A percentile compares a stretch with the other conserved stretches of the same genome.
Conservation (phyloP, 2,113 vertebrate genomes). For the Etheostoma cragini region DNA sequence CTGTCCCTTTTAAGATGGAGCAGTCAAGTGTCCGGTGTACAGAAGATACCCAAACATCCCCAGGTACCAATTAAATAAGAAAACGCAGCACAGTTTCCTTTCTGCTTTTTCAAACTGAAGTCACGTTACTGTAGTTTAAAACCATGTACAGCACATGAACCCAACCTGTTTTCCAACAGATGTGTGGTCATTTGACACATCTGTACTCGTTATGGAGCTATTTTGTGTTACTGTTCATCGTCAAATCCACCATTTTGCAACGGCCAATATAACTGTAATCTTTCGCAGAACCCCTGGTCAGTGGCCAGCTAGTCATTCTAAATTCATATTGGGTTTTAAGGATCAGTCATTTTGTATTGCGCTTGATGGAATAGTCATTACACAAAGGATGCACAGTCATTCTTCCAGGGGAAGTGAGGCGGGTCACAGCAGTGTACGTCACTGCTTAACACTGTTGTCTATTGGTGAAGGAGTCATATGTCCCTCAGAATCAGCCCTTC, state of each 20-base stretch:
- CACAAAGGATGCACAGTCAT: constrained; percentile 32
- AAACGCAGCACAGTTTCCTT: constrained; percentile 6
- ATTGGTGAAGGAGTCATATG: constrained; percentile 8
- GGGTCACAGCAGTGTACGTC: background rate
- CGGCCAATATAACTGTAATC: constrained; percentile 43
- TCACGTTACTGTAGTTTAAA: constrained; percentile 29
- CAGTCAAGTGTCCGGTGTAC: constrained; percentile 10
- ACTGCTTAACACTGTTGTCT: background rate
- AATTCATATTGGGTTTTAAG: constrained; percentile 37
- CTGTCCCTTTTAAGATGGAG: background rate
- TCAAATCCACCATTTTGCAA: constrained; percentile 41
- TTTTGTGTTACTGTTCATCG: constrained; percentile 35
- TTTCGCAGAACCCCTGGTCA: constrained; percentile 36
- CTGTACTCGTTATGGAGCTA: constrained; percentile 18
- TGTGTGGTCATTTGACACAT: constrained; percentile 16
- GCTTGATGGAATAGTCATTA: constrained; percentile 46
- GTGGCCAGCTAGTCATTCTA: constrained; percentile 43
- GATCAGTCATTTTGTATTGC: constrained; percentile 53
- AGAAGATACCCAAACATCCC: constrained; percentile 20
- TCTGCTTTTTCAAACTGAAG: constrained; percentile 29
- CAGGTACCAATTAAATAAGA: background rate
- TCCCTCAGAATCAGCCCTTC: constrained; percentile 13
- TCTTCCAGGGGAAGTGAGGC: constrained; percentile 34
- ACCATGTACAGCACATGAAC: constrained; percentile 4
- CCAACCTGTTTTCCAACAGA: constrained; percentile 24